phyloP scores from a whole-genome alignment of 2,113 vertebrate species.

The Ploceus nigricollis region DNA sequence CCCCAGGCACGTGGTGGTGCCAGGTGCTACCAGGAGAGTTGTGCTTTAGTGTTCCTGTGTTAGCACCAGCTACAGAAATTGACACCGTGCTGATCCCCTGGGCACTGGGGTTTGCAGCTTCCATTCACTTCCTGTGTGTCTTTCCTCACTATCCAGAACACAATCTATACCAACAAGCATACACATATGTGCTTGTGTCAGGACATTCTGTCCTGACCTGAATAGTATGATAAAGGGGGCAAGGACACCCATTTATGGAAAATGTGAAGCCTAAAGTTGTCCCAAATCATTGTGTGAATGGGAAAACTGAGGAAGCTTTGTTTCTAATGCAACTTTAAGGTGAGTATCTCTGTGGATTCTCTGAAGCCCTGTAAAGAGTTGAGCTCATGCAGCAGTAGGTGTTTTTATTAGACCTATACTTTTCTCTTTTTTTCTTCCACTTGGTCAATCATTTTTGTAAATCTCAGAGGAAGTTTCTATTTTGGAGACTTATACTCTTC shows the following conservation, averaged over 20 bases:
- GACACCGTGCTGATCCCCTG: background rate
- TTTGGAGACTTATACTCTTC: background rate
- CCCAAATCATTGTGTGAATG: background rate
- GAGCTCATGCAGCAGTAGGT: background rate
- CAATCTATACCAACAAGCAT: fast-evolving
- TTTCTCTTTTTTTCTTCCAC: background rate
- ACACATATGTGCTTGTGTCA: fast-evolving
- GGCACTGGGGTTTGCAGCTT: background rate
- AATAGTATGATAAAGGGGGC: background rate
- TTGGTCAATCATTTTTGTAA: background rate
- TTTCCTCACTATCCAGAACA: background rate
- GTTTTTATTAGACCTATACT: background rate
- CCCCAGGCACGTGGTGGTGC: background rate
- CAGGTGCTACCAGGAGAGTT: background rate
- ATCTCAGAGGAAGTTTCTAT: background rate
- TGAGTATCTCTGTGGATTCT: background rate
- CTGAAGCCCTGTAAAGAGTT: background rate
- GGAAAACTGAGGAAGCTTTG: background rate
- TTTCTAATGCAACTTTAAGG: background rate
- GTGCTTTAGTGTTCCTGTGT: background rate
- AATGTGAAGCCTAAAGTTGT: background rate
- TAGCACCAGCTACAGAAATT: background rate
- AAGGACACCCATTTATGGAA: background rate
- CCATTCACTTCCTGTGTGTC: fast-evolving
- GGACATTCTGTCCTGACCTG: background rate